A percentile compares a stretch with the other conserved stretches of the same genome.
Conservation (phyloP, 2,797 vertebrate genomes). For the Sebastes matsubarae region DNA sequence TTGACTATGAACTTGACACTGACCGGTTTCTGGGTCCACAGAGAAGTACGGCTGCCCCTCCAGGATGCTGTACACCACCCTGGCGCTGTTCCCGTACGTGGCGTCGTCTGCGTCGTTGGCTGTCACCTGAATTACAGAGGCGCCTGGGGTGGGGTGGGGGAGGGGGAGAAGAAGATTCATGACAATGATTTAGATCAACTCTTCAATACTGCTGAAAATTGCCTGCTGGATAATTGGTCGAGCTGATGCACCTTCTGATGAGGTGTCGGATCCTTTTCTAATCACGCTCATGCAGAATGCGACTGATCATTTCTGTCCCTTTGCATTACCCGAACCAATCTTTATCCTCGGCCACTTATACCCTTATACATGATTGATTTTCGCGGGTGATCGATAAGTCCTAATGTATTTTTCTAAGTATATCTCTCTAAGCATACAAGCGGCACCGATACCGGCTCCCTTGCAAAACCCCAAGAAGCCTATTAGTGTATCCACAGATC, state of each 20-base stretch:
- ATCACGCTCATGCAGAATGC: conserved; percentile 47
- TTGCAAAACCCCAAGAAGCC: conserved; percentile 61
- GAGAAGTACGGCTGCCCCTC: conserved; percentile 98
- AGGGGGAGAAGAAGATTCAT: conserved; percentile 12
- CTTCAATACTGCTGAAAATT: conserved; percentile 50
- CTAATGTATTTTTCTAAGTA: conserved; percentile 71
- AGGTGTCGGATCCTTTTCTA: conserved; percentile 60
- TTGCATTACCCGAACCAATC: conserved; percentile 56
- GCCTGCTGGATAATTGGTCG: conserved; percentile 55
- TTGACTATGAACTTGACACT: background rate
- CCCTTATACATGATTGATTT: conserved; percentile 60
- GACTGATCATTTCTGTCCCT: conserved; percentile 57
- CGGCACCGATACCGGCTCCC: conserved; percentile 21
- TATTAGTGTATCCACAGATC: conserved; percentile 65
- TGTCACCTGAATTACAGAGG: conserved; percentile 94
- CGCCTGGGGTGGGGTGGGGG: conserved; percentile 77
- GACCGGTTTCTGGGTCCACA: conserved; percentile 90
- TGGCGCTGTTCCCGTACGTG: conserved; percentile 96
- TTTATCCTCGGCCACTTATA: conserved; percentile 52
- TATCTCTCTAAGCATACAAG: conserved; percentile 46
- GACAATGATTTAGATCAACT: conserved; percentile 56
- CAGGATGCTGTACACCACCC: conserved; percentile 94
- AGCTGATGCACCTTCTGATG: conserved; percentile 66
- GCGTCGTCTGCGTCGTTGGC: conserved; percentile 92
- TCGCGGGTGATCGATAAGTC: conserved; percentile 57